phyloP scores from a whole-genome alignment of 1,140 invertebrate genomes.

The Lordiphosa stackelbergi region DNA sequence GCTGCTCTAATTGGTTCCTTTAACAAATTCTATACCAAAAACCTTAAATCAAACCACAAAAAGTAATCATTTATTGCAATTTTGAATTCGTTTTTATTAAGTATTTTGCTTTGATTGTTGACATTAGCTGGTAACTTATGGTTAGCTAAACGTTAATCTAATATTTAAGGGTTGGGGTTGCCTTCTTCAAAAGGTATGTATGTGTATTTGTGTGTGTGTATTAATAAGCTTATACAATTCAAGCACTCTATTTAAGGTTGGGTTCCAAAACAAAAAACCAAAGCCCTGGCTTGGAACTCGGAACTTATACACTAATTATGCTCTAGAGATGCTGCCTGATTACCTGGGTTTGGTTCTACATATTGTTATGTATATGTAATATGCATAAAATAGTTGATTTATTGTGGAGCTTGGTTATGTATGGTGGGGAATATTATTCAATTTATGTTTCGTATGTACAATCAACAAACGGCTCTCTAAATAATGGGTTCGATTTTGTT shows the following conservation, averaged over 20 bases:
- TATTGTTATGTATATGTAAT: slow-evolving; percentile 19
- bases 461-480: slow-evolving; percentile 24
- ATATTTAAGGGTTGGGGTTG: slow-evolving; percentile 26
- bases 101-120: slow-evolving; percentile 34
- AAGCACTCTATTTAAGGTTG: slow-evolving; percentile 13
- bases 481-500: neutral
- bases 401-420: too few relatives aligned
- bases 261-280: too few relatives aligned
- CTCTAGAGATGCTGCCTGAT: slow-evolving; percentile 34
- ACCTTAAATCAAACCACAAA: too few relatives aligned
- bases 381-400: slow-evolving; percentile 3
- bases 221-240: slow-evolving; percentile 16
- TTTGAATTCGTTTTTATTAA: slow-evolving; percentile 67
- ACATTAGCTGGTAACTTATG: slow-evolving; percentile 59
- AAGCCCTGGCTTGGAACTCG: slow-evolving; percentile 8
- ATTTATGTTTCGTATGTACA: slow-evolving; percentile 38
- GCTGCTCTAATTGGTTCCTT: too few relatives aligned
- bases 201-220: neutral
- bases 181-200: slow-evolving; percentile 36
- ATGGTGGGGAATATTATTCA: slow-evolving; percentile 14
- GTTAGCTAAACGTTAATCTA: slow-evolving; percentile 40
- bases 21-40: too few relatives aligned
- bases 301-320: slow-evolving; percentile 34
- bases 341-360: slow-evolving; percentile 21
- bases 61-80: slow-evolving; percentile 46